Evolutionary conservation across 1,140 invertebrate species (phyloP).

Genomic region (Homarus americanus): DNA sequence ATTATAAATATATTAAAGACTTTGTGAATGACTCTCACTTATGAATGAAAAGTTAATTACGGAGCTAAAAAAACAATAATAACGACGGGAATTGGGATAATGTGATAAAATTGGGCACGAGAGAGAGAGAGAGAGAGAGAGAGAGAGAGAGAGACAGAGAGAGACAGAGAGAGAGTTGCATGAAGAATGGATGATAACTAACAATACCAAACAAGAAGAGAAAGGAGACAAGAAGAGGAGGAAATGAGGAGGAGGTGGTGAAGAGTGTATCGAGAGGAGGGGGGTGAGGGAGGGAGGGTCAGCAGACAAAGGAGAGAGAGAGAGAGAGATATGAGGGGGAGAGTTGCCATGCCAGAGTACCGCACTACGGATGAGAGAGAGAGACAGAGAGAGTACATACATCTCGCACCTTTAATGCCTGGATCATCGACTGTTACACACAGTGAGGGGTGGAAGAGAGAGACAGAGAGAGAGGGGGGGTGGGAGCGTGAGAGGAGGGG

Average conservation of each 20-base stretch:
- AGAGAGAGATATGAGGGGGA: not conserved
- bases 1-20: no score
- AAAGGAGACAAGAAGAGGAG: not conserved
- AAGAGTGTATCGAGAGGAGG: not conserved
- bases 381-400: no score
- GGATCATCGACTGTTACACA: no score
- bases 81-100: no score
- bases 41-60: no score
- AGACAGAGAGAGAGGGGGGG: not conserved
- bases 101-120: no score
- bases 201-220: not conserved
- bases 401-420: no score
- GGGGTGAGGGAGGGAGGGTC: constrained; percentile 14
- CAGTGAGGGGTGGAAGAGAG: no score
- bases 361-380: no score
- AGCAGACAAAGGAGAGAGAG: not conserved
- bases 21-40: no score
- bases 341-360: no score
- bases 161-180: not conserved
- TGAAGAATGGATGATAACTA: not conserved
- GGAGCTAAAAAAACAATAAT: no score
- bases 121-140: constrained; percentile 50
- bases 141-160: not conserved
- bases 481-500: not conserved
- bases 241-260: not conserved